Conservation (phyloP, 2,113 vertebrate genomes). For the Chlorodrepanis virens region DNA sequence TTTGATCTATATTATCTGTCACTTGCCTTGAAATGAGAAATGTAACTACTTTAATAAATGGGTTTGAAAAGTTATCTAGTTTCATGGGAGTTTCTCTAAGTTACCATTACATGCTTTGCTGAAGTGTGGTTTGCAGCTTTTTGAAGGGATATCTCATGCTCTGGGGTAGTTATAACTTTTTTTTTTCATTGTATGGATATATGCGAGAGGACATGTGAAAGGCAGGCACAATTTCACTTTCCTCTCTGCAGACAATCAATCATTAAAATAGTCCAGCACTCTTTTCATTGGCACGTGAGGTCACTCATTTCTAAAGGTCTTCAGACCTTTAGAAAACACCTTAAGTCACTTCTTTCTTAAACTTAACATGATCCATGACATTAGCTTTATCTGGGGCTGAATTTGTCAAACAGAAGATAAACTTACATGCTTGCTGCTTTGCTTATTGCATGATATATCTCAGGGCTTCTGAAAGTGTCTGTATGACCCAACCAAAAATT, state of each 20-base stretch:
- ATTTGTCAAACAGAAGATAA: background rate
- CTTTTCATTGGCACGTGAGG: background rate
- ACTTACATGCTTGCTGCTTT: background rate
- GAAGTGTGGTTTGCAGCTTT: background rate
- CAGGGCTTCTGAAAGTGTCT: background rate
- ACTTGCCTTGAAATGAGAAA: constrained; percentile 48
- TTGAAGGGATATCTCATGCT: background rate
- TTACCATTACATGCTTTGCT: background rate
- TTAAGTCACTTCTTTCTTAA: background rate
- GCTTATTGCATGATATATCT: background rate
- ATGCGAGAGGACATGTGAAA: background rate
- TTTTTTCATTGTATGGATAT: background rate
- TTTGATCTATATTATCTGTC: constrained; percentile 40
- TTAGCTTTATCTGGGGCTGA: background rate
- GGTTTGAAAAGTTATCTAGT: constrained; percentile 42
- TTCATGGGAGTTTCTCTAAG: constrained; percentile 6
- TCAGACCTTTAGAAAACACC: background rate
- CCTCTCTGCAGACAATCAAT: background rate
- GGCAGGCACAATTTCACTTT: background rate
- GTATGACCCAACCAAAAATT: background rate
- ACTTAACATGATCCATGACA: background rate
- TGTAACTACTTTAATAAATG: constrained; percentile 15
- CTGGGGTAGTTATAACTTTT: background rate
- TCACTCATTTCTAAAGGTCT: background rate
- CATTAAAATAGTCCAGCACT: background rate